Base-by-base conservation (phyloP, 2,888 invertebrate genomes). In the Andrena bucephala region DNA sequence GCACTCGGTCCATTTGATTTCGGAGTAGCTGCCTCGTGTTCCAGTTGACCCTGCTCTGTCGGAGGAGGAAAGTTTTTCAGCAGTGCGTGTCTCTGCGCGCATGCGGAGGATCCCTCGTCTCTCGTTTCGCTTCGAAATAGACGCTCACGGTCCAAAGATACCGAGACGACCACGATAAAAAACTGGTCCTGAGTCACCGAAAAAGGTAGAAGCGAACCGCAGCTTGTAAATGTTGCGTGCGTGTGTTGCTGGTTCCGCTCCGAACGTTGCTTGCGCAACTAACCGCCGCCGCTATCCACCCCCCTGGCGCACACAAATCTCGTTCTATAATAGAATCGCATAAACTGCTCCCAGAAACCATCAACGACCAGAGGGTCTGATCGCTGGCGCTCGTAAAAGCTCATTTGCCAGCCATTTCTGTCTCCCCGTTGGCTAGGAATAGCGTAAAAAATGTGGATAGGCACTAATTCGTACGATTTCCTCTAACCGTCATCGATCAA, bases 191-290 rank as follows among this genome's bases (percentile, higher is more conserved):
- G 83, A 84, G 68, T 85, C 76, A 84, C 70, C 83, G 66, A 70
- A 54, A 73, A 60, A 70, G 70, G 63, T 36, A 81, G 67, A 69
- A 63, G 7, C 62, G 77, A 68, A 82, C 71, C 65, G 50, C 77
- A 67, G 76, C 77, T 78, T 73, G 73, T 87, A 84, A 88, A 83
- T 80, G 85, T 82, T 85, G 76, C 57, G 42, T 13, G 13, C 84
- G 76, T 24, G 54, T 54, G 80, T 83, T 78, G 77, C 60, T 76
- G 54, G 54, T 68, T 85, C 75, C 77, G 24, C 69, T 85, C 82
- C 71, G 83, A 85, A 54, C 77, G 48, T 27, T 81, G 84, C 86
- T 89, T 88, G 88, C 86, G 87, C 89, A 89, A 89, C 82, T 84
- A 82, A 78, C 83, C 68, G 62, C 77, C 79, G 42, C 66, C 33